Base-by-base conservation (phyloP, 2,113 vertebrate species). In the Notarius lentiginosus region DNA sequence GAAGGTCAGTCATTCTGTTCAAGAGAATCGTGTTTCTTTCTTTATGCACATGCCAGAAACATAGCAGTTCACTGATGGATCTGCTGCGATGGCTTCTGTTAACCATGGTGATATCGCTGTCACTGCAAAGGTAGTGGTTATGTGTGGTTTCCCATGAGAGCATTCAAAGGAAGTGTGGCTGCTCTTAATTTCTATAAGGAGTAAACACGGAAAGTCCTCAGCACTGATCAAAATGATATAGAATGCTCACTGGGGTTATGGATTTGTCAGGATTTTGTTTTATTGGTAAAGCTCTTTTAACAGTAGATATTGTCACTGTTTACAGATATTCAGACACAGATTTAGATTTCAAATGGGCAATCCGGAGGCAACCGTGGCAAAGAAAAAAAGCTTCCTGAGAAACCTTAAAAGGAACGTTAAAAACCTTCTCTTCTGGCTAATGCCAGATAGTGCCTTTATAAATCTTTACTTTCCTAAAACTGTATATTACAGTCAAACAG, bases 41-140 rank as follows among this genome's bases (percentile, higher is more conserved):
- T 86, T 68, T 79, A 70, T 68, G 58, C 47, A 63, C 30, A 30
- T 30, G 15, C 51, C 47, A 60, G 79, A 87, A 85, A 84, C 76
- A 81, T 88, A 77, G 58, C 81, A 65, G 75, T 73, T 7, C 11
- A 30, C 55, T 70, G 66, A 89, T n/a, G 63, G 79, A 84, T 80
- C 60, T 55, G 14, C 30, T 68, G n/a, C 53, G 76, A 56, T 22
- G 18, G 18, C 47, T 49, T 22, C 22, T 56, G 34, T 41, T 61
- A 73, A 73, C 30, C 24, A 72, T 20, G 18, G 20, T 30, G 66
- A 27, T 60, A 24, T 17, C 41, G 15, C 63, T 79, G 27, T 84
- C 34, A 60, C 65, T 6, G 20, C 22, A 77, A 83, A 70, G 34
- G 24, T 63, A 34, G 20, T 85, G 27, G 2, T 56, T 60, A 20